phyloP scores from a whole-genome alignment of 2,888 invertebrate genomes.

The Ariolimax columbianus region DNA sequence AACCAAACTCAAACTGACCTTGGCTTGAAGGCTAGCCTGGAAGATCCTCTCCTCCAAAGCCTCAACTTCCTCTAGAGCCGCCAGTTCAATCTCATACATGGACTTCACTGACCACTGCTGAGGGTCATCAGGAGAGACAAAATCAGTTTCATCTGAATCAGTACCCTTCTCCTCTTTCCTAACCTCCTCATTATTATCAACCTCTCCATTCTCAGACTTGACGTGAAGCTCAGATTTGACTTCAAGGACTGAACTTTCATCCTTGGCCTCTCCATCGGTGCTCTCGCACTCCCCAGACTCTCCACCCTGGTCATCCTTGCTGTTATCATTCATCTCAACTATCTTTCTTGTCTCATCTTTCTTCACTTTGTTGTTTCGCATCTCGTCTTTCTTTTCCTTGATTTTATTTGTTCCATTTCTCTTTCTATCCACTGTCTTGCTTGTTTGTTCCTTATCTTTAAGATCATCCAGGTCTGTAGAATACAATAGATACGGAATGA shows the following conservation, averaged over 20 bases:
- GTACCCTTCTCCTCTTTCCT: constrained; percentile 47
- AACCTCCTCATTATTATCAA: constrained; percentile 29
- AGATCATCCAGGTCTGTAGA: background rate
- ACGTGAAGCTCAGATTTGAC: constrained; percentile 19
- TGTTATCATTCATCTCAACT: background rate
- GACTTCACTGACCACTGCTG: constrained; percentile 83
- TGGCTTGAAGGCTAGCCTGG: constrained; percentile 77
- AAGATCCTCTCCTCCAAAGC: constrained; percentile 76
- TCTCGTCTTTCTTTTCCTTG: constrained; percentile 41
- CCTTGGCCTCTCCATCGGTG: background rate
- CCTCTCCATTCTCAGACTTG: constrained; percentile 31
- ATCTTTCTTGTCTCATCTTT: constrained; percentile 12
- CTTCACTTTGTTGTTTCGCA: constrained; percentile 20
- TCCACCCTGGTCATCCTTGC: background rate
- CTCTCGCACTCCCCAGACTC: constrained; percentile 13
- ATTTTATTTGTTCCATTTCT: constrained; percentile 2
- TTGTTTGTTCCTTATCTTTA: background rate
- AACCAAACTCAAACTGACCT: constrained; percentile 60
- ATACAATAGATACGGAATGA: constrained; percentile 23
- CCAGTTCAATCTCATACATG: constrained; percentile 89
- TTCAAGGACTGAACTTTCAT: background rate
- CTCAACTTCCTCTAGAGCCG: constrained; percentile 83
- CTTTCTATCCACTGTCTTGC: constrained; percentile 24
- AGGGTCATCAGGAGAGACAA: constrained; percentile 69
- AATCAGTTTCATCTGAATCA: constrained; percentile 53